Evolutionary conservation across 1,140 invertebrate species (phyloP).

Genomic region (Periplaneta americana): DNA sequence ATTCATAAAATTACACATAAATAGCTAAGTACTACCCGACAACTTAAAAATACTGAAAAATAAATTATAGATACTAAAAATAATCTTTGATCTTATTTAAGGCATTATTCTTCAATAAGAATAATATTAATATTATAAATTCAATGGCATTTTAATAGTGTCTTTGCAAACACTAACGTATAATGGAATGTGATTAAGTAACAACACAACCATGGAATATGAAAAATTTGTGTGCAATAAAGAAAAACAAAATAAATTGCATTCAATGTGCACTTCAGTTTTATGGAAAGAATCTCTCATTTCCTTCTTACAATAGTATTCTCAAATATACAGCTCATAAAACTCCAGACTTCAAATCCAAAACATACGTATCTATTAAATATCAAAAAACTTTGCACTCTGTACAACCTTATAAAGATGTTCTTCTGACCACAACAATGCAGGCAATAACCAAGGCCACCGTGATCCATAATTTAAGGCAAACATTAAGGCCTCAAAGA

Average conservation of each 20-base stretch:
- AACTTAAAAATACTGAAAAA: not conserved
- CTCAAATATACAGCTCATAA: not conserved
- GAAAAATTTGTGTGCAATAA: no score
- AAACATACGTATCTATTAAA: not conserved
- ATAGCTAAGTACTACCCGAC: not conserved
- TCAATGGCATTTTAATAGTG: not conserved
- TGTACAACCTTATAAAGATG: not conserved
- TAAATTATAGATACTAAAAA: not conserved
- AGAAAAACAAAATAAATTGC: not conserved
- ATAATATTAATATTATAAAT: no score
- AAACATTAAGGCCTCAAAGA: not conserved
- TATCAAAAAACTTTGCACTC: not conserved
- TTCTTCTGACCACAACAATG: not conserved
- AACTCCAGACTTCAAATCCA: not conserved
- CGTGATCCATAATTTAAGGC: not conserved
- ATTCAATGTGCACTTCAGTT: not conserved
- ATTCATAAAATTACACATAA: not conserved
- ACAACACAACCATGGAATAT: not conserved
- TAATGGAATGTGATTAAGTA: not conserved
- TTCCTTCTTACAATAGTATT: not conserved
- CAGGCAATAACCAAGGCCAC: not conserved
- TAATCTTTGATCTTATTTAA: not conserved
- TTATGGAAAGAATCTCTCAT: not conserved
- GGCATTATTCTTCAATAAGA: no score
- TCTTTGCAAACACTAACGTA: no score